Conservation (phyloP, 1,140 invertebrate genomes). For the Phenacoccus solenopsis region DNA sequence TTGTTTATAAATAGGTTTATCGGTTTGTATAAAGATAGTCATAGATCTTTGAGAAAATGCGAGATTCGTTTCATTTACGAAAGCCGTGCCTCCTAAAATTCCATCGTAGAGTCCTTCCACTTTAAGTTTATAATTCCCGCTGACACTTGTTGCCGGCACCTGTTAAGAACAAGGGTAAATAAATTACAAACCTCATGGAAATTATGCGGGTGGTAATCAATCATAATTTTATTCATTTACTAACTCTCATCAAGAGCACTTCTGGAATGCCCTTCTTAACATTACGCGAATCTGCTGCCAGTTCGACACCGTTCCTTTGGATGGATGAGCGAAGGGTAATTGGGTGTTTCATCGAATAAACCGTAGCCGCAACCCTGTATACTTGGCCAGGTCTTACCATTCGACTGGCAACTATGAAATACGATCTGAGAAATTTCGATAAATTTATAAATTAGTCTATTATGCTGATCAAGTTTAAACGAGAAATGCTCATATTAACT, state of each 20-base stretch:
- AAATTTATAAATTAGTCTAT: neutral
- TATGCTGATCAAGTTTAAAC: neutral
- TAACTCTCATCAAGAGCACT: constrained; percentile 52
- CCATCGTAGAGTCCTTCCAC: constrained; percentile 79
- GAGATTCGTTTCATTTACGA: constrained; percentile 66
- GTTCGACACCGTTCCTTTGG: constrained; percentile 72
- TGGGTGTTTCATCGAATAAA: constrained; percentile 54
- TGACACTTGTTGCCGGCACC: constrained; percentile 67
- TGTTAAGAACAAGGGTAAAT: constrained; percentile 30
- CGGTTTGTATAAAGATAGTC: constrained; percentile 90
- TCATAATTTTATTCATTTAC: constrained; percentile 23
- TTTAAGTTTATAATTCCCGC: constrained; percentile 68
- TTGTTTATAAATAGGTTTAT: constrained; percentile 92
- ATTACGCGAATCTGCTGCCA: constrained; percentile 57
- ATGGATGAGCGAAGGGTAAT: constrained; percentile 71
- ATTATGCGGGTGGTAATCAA: no score
- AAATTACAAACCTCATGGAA: neutral
- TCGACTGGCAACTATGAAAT: constrained; percentile 73
- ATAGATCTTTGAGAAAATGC: constrained; percentile 76
- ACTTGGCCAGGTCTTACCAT: constrained; percentile 76
- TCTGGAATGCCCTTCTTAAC: constrained; percentile 64
- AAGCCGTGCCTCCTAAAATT: constrained; percentile 68
- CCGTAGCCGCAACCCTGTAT: constrained; percentile 66
- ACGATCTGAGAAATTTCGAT: constrained; percentile 54
- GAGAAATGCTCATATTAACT: neutral